Evolutionary conservation across 37 sponge, comb jelly and placozoan species (phyloP).

Genomic region (Chondrilla cf. caribensis): DNA sequence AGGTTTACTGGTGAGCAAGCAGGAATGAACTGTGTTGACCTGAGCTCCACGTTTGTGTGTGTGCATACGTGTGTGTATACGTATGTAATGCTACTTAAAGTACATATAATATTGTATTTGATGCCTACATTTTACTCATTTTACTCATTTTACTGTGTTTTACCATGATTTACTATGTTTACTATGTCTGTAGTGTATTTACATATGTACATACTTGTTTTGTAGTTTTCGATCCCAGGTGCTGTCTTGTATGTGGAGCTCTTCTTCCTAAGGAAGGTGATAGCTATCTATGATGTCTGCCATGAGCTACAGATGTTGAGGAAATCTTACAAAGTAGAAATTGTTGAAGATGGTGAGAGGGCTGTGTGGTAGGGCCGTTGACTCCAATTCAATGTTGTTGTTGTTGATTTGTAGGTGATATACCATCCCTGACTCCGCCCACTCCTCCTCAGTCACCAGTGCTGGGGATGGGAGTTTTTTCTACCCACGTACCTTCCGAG

Average conservation of each 20-base stretch:
- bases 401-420: neutral
- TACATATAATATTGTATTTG: no score
- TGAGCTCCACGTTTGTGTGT: no score
- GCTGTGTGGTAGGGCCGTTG: conserved; percentile 1
- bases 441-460: conserved; percentile 58
- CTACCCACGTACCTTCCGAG: conserved; percentile 60
- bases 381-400: neutral
- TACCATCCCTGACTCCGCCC: conserved; percentile 18
- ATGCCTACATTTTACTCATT: no score
- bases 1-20: conserved; percentile 49
- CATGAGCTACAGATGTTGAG: conserved; percentile 50
- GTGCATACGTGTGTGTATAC: no score
- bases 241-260: conserved; percentile 61
- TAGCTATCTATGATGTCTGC: conserved; percentile 72
- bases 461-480: conserved; percentile 1
- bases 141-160: no score
- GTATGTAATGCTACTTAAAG: no score
- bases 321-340: conserved; percentile 57
- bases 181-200: no score
- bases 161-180: no score
- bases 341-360: conserved; percentile 33
- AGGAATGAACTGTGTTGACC: neutral
- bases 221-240: conserved; percentile 47
- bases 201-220: no score
- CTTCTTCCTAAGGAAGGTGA: conserved; percentile 67